These are phyloP conservation scores for Ariolimax columbianus DNA, from an alignment of 2,888 invertebrate genomes.

Conservation along the genomic window DNA sequence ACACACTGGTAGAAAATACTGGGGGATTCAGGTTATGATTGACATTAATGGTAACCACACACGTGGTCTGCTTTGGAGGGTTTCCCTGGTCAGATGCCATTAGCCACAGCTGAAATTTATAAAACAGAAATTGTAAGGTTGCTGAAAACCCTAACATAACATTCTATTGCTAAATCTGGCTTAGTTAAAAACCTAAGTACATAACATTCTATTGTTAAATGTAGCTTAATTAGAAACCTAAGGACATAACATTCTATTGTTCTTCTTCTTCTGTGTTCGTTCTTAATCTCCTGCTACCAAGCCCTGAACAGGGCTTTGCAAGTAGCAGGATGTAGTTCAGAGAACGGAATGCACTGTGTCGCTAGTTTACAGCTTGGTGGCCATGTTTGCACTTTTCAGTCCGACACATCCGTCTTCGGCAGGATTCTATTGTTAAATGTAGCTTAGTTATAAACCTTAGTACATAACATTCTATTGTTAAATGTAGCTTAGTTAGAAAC, in stretches of 20 bases:
- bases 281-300: too few relatives aligned
- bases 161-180: not conserved
- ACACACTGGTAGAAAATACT: constrained; percentile 44
- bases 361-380: too few relatives aligned
- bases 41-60: constrained; percentile 63
- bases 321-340: too few relatives aligned
- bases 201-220: not conserved
- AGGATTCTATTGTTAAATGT: not conserved
- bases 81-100: constrained; percentile 67
- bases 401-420: too few relatives aligned
- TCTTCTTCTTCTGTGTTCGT: too few relatives aligned
- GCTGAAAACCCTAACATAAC: not conserved
- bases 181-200: not conserved
- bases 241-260: not conserved
- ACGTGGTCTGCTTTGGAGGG: constrained; percentile 59
- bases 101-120: constrained; percentile 60
- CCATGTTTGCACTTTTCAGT: too few relatives aligned
- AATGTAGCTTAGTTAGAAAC: too few relatives aligned
- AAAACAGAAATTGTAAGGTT: not conserved
- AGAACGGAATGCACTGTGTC: too few relatives aligned
- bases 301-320: too few relatives aligned
- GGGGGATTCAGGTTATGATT: constrained; percentile 62
- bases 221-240: not conserved
- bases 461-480: not conserved
- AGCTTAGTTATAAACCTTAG: not conserved